These are phyloP conservation scores for Loriculus beryllinus DNA, from an alignment of 2,797 vertebrate genomes.

Conservation along the genomic window DNA sequence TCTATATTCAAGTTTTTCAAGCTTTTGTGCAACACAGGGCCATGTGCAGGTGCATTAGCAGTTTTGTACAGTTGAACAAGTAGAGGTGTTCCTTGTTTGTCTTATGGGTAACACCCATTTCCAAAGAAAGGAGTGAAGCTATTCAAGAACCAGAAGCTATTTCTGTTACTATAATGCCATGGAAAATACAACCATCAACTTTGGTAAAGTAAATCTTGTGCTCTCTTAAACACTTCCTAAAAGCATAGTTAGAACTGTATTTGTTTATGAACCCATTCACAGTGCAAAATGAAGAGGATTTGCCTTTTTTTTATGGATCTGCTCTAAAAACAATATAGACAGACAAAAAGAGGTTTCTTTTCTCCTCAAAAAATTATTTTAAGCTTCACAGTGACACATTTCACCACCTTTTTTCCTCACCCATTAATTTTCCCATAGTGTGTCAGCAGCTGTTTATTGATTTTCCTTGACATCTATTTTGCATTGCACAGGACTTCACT, in stretches of 20 bases:
- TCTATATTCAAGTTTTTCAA: neutral
- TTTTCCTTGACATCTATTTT: slow-evolving; percentile 34
- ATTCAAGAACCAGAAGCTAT: neutral
- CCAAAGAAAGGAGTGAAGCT: neutral
- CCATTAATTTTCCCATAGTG: slow-evolving; percentile 29
- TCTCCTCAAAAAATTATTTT: neutral
- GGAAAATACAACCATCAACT: neutral
- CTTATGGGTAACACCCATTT: neutral
- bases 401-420: slow-evolving; percentile 3
- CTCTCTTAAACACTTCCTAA: neutral
- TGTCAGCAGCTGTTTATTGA: slow-evolving; percentile 38
- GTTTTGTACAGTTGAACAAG: neutral
- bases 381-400: slow-evolving; percentile 47
- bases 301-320: neutral
- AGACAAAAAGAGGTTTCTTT: neutral
- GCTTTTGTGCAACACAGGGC: neutral
- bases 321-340: neutral
- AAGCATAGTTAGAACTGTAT: neutral
- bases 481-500: neutral
- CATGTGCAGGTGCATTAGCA: neutral
- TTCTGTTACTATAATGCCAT: neutral
- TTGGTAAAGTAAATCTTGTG: neutral
- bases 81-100: neutral
- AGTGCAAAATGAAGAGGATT: neutral
- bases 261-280: slow-evolving; percentile 20